Evolutionary conservation across 2,888 invertebrate genomes (phyloP).

Genomic region (Cyrtodaria siliqua): DNA sequence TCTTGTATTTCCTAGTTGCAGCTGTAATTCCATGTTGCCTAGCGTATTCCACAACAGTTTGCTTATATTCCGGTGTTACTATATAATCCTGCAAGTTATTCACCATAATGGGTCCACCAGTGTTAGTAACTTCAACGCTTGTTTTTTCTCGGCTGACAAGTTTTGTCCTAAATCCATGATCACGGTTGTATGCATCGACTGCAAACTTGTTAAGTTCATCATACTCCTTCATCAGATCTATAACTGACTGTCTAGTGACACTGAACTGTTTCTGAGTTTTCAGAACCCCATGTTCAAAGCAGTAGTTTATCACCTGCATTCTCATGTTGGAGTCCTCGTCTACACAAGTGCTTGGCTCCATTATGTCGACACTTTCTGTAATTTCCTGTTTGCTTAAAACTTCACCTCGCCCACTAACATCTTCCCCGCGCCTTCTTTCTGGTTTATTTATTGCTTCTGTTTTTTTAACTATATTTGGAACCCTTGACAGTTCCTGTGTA

Average conservation of each 20-base stretch:
- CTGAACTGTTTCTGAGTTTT: constrained; percentile 57
- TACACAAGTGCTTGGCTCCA: background rate
- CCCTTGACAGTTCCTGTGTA: too few species aligned
- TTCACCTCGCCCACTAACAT: too few species aligned
- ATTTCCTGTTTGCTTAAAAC: too few species aligned
- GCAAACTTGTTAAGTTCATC: constrained; percentile 45
- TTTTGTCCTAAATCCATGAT: constrained; percentile 39
- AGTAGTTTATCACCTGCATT: constrained; percentile 48
- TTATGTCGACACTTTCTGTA: too few species aligned
- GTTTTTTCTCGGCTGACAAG: constrained; percentile 57
- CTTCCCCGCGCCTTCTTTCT: too few species aligned
- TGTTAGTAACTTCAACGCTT: constrained; percentile 49
- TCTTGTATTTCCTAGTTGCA: constrained; percentile 50
- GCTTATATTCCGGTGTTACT: constrained; percentile 55
- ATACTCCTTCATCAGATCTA: constrained; percentile 59
- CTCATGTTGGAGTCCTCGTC: constrained; percentile 38
- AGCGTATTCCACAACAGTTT: constrained; percentile 57
- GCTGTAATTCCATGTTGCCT: constrained; percentile 59
- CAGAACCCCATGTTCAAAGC: constrained; percentile 52
- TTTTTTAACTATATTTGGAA: too few species aligned
- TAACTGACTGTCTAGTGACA: constrained; percentile 51
- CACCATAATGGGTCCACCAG: constrained; percentile 27
- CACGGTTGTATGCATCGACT: constrained; percentile 31
- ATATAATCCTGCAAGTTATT: constrained; percentile 55
- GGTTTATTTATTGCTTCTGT: too few species aligned